phyloP scores from a whole-genome alignment of 2,113 vertebrate genomes.

The Stegostoma tigrinum region DNA sequence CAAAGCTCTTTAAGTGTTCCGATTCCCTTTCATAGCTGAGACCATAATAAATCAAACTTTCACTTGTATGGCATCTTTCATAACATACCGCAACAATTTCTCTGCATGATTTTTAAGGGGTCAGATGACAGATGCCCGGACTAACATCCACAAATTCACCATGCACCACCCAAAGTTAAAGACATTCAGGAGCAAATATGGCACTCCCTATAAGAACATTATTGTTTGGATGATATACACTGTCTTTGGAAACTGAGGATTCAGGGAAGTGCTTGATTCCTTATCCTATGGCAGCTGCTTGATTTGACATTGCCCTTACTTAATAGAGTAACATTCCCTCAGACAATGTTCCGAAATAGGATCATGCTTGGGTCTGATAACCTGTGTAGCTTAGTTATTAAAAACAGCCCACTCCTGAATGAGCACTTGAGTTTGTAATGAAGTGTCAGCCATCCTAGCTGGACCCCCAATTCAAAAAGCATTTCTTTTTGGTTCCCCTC shows the following conservation, averaged over 20 bases:
- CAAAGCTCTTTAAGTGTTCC: not conserved
- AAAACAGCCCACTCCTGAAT: too few species aligned
- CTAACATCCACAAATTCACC: not conserved
- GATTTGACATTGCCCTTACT: too few species aligned
- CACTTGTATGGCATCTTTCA: too few species aligned
- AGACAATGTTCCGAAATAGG: too few species aligned
- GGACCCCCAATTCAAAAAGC: too few species aligned
- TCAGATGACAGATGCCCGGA: not conserved
- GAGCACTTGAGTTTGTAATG: too few species aligned
- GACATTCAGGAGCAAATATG: not conserved
- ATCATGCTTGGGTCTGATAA: too few species aligned
- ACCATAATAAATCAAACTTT: not conserved
- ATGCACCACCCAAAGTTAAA: not conserved
- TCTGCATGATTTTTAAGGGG: not conserved
- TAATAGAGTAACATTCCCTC: too few species aligned
- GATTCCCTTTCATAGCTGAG: not conserved
- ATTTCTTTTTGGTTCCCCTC: too few species aligned
- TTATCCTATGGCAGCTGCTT: not conserved
- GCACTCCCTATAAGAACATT: not conserved
- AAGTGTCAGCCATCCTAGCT: too few species aligned
- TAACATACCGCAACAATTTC: not conserved
- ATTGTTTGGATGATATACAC: too few species aligned
- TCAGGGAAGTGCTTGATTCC: not conserved
- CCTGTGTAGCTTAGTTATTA: too few species aligned
- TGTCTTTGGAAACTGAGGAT: not conserved